Evolutionary conservation across 2,797 vertebrate genomes (phyloP).

Genomic region (Halcyon badia): DNA sequence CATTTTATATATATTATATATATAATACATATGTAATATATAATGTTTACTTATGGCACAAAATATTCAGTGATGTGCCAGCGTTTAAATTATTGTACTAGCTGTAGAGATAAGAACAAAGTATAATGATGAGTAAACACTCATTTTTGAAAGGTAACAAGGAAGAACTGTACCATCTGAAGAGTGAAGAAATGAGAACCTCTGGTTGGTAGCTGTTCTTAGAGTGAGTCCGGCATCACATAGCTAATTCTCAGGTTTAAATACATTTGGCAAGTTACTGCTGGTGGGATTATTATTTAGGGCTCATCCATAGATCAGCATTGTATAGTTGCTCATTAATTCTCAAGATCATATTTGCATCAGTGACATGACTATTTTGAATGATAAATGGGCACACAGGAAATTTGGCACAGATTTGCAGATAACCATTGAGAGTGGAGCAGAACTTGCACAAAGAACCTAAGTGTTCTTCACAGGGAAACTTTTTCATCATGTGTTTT

Average conservation of each 20-base stretch:
- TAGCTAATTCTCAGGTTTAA: not conserved
- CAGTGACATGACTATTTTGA: not conserved
- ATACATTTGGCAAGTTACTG: not conserved
- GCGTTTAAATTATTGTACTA: not conserved
- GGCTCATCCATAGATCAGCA: not conserved
- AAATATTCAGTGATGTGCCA: not conserved
- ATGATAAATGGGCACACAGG: not conserved
- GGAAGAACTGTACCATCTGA: not conserved
- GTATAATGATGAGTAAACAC: not conserved
- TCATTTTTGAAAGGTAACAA: not conserved
- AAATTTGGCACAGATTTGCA: not conserved
- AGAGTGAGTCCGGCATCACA: not conserved
- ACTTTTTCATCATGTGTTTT: not conserved
- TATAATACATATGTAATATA: no score
- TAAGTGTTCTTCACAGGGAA: not conserved
- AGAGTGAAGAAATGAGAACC: not conserved
- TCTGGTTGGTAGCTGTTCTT: not conserved
- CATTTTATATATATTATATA: no score
- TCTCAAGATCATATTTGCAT: not conserved
- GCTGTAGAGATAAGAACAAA: not conserved
- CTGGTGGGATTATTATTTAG: not conserved
- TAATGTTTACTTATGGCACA: not conserved
- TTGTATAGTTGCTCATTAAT: not conserved
- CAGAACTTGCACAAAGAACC: not conserved
- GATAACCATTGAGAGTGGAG: not conserved